phyloP scores from a whole-genome alignment of 2,797 vertebrate species.

The Enteromius afrohamiltoni region DNA sequence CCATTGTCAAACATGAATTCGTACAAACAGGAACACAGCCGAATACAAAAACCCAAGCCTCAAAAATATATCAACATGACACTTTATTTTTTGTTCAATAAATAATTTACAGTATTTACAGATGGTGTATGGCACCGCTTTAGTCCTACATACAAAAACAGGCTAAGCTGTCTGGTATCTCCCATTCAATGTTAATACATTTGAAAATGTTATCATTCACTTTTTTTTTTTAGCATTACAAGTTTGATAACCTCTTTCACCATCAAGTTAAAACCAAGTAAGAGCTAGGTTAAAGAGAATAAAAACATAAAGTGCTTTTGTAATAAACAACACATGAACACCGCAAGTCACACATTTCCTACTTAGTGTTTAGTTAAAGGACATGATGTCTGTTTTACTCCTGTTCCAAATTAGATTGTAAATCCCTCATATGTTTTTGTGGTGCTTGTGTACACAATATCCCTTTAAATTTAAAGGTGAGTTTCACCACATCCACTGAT shows the following conservation, averaged over 20 bases:
- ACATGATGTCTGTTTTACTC: slow-evolving; percentile 50
- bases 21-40: neutral
- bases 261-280: slow-evolving; percentile 69
- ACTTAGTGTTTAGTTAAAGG: slow-evolving; percentile 49
- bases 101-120: slow-evolving; percentile 99
- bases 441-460: slow-evolving; percentile 71
- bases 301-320: slow-evolving; percentile 84
- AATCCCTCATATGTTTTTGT: slow-evolving; percentile 55
- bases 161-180: slow-evolving; percentile 75
- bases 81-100: slow-evolving; percentile 87
- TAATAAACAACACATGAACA: slow-evolving; percentile 75
- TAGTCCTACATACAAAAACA: slow-evolving; percentile 79
- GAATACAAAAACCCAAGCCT: slow-evolving; percentile 50
- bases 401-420: slow-evolving; percentile 27
- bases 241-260: slow-evolving; percentile 65
- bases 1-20: neutral
- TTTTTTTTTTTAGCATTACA: slow-evolving; percentile 63
- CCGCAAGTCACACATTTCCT: slow-evolving; percentile 60
- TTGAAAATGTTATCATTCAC: slow-evolving; percentile 52
- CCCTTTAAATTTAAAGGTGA: slow-evolving; percentile 65
- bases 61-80: slow-evolving; percentile 72
- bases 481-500: slow-evolving; percentile 75
- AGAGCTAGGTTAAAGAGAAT: slow-evolving; percentile 71
- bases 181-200: slow-evolving; percentile 61
- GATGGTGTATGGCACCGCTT: slow-evolving; percentile 76